Conservation (phyloP, 2,888 invertebrate species). For the Orthosia gracilis region DNA sequence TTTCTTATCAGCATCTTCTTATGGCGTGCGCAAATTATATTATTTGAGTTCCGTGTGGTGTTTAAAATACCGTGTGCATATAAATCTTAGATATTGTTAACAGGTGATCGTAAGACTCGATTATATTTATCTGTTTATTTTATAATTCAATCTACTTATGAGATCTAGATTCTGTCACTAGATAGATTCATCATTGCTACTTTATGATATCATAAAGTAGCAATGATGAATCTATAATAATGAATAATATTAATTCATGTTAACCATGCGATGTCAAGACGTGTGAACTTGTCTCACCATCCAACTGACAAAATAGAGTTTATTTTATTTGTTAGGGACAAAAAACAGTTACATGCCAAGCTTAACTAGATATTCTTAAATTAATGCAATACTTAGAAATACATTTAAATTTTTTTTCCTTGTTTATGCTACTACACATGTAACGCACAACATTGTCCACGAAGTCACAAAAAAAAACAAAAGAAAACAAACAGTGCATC, state of each 20-base stretch:
- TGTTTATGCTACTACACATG: too few relatives aligned
- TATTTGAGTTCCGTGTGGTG: not conserved
- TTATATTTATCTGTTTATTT: slow-evolving; percentile 6
- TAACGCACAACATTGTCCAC: too few relatives aligned
- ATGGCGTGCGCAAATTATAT: not conserved
- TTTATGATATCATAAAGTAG: not conserved
- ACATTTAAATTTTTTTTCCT: too few relatives aligned
- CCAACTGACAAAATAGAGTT: too few relatives aligned
- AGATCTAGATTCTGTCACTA: not conserved
- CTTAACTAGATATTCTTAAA: too few relatives aligned
- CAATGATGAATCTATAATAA: not conserved
- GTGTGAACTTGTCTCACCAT: not conserved
- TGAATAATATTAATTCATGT: not conserved
- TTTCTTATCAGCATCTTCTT: not conserved
- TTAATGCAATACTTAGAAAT: too few relatives aligned
- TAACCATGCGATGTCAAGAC: not conserved
- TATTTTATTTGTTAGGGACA: too few relatives aligned
- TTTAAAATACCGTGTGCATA: not conserved
- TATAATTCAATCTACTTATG: not conserved
- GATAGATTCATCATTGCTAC: too few relatives aligned
- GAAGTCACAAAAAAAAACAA: too few relatives aligned
- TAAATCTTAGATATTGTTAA: not conserved
- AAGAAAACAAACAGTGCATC: too few relatives aligned
- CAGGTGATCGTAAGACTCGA: not conserved
- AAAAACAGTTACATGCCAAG: too few relatives aligned